Conservation (phyloP, 2,888 invertebrate genomes). For the Dorcus hopei region DNA sequence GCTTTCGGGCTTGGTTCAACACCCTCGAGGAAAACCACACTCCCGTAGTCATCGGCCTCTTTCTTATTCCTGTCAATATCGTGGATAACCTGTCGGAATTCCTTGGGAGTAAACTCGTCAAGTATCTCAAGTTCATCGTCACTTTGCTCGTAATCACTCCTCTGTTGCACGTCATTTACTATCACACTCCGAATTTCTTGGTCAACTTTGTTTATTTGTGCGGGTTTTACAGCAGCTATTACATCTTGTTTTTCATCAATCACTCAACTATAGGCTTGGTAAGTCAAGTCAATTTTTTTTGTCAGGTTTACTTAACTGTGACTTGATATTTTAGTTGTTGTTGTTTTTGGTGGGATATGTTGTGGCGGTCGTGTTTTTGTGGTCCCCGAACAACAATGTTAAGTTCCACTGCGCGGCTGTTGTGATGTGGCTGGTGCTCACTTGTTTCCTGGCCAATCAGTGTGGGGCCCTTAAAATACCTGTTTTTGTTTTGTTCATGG, state of each 20-base stretch:
- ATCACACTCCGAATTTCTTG: constrained; percentile 67
- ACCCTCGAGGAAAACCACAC: constrained; percentile 63
- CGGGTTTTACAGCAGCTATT: constrained; percentile 26
- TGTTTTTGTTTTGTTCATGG: constrained; percentile 66
- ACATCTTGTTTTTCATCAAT: constrained; percentile 42
- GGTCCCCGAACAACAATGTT: constrained; percentile 68
- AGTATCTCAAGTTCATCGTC: constrained; percentile 62
- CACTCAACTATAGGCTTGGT: constrained; percentile 43
- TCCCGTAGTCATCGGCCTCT: constrained; percentile 58
- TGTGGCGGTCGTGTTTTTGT: constrained; percentile 67
- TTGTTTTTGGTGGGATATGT: constrained; percentile 67
- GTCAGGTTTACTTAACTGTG: too few species aligned
- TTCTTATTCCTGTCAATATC: constrained; percentile 71
- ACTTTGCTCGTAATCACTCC: constrained; percentile 45
- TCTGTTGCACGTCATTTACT: constrained; percentile 63
- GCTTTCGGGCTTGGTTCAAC: constrained; percentile 77
- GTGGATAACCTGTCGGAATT: constrained; percentile 72
- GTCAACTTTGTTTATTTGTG: constrained; percentile 58
- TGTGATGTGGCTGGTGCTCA: constrained; percentile 71
- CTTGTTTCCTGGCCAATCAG: constrained; percentile 72
- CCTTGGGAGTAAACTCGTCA: constrained; percentile 67
- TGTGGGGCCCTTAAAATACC: constrained; percentile 76
- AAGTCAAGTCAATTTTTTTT: constrained; percentile 25
- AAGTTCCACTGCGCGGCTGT: constrained; percentile 68
- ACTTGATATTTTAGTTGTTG: constrained; percentile 54